Conservation (phyloP, 2,888 invertebrate species). For the Catonia carolina region DNA sequence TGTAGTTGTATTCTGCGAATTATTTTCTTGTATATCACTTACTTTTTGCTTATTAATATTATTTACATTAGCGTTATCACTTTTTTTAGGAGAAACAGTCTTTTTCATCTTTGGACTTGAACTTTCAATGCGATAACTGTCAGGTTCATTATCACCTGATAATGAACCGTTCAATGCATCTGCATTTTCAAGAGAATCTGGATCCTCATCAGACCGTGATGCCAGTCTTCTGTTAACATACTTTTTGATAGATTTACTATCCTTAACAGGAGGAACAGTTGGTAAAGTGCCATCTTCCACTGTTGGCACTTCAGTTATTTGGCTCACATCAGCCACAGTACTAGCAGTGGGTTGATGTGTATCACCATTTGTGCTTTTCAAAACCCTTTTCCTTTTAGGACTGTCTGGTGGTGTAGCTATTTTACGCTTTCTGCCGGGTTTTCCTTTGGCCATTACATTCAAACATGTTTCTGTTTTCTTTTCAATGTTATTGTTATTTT, state of each 20-base stretch:
- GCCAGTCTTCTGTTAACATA: conserved; percentile 19
- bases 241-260: conserved; percentile 16
- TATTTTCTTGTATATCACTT: conserved; percentile 13
- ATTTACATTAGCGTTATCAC: conserved; percentile 8
- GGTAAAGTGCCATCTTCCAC: conserved; percentile 15
- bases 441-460: neutral
- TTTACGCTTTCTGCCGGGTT: conserved; percentile 6
- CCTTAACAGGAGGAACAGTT: conserved; percentile 11
- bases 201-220: conserved; percentile 4
- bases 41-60: conserved; percentile 13
- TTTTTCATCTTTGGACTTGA: conserved; percentile 7
- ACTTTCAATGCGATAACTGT: neutral
- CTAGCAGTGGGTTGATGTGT: neutral
- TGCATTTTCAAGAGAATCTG: neutral
- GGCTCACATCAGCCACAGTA: conserved; percentile 15
- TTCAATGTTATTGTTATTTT: conserved; percentile 31
- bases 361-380: conserved; percentile 2
- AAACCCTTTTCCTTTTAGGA: conserved; percentile 2
- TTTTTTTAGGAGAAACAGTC: neutral
- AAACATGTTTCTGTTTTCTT: conserved; percentile 28
- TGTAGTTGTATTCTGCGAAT: conserved; percentile 1
- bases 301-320: conserved; percentile 13
- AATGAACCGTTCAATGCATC: neutral
- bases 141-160: neutral
- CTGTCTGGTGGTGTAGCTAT: conserved; percentile 1